phyloP scores from a whole-genome alignment of 1,140 invertebrate species.

The Lepidurus packardi region DNA sequence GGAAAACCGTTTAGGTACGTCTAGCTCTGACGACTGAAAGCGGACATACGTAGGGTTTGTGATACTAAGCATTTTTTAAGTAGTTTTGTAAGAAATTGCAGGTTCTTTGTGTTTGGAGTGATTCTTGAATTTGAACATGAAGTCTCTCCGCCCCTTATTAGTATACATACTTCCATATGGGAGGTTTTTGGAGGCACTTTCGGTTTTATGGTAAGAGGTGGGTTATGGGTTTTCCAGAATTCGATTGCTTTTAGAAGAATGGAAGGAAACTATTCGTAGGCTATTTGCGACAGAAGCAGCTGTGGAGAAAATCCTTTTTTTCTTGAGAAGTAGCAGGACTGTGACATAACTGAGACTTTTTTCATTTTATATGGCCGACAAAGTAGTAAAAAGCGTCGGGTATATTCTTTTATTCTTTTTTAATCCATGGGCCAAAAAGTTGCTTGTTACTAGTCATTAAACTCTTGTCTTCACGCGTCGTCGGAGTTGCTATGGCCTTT shows the following conservation, averaged over 20 bases:
- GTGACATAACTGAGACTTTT: background rate
- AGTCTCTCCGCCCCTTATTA: too few species aligned
- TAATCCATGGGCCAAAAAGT: background rate
- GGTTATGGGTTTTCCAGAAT: too few species aligned
- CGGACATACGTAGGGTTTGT: too few species aligned
- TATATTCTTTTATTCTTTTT: background rate
- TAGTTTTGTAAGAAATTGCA: too few species aligned
- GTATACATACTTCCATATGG: too few species aligned
- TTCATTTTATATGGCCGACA: background rate
- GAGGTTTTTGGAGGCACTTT: too few species aligned
- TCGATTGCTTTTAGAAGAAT: background rate
- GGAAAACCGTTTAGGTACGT: too few species aligned
- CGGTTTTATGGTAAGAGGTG: too few species aligned
- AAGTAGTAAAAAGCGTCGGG: background rate
- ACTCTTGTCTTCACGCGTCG: slow-evolving; percentile 12
- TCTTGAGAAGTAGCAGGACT: background rate
- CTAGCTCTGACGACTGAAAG: too few species aligned
- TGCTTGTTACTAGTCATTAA: slow-evolving; percentile 16
- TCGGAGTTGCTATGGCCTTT: background rate
- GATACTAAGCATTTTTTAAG: too few species aligned
- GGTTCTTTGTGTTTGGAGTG: too few species aligned
- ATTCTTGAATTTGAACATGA: too few species aligned
- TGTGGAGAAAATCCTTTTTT: background rate
- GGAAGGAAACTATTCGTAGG: background rate
- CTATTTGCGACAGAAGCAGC: background rate